A percentile compares a stretch with the other conserved stretches of the same genome.
Conservation (phyloP, 2,797 vertebrate species). For the Mormyrus proboscirostris region DNA sequence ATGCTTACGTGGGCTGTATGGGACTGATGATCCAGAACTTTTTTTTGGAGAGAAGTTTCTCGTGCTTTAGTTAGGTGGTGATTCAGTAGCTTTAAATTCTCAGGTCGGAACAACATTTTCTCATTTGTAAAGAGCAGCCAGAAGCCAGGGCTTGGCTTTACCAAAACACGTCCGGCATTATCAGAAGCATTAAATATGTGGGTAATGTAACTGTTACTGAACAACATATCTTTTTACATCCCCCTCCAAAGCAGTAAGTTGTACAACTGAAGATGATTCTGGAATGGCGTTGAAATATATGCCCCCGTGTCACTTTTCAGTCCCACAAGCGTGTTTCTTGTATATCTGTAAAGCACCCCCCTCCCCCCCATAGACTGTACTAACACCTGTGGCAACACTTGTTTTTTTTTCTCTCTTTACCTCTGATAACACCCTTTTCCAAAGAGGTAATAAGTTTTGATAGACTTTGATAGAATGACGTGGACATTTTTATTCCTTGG, state of each 20-base stretch:
- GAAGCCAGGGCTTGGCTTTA: slow-evolving; percentile 98
- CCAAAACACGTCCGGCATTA: slow-evolving; percentile 99
- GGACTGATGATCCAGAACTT: slow-evolving; percentile 99
- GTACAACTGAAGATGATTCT: slow-evolving; percentile 91
- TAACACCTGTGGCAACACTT: slow-evolving; percentile 99
- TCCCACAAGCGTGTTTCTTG: slow-evolving; percentile 87
- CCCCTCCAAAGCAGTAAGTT: slow-evolving; percentile 94
- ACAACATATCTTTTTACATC: slow-evolving; percentile 94
- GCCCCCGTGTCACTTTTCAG: slow-evolving; percentile 94
- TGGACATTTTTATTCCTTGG: slow-evolving; percentile 96
- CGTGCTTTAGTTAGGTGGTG: slow-evolving; percentile 99
- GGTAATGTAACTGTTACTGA: slow-evolving; percentile 98
- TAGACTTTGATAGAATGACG: slow-evolving; percentile 95
- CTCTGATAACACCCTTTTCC: slow-evolving; percentile 98
- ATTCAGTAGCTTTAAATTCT: slow-evolving; percentile 99
- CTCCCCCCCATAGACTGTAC: slow-evolving; percentile 86
- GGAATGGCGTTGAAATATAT: slow-evolving; percentile 80
- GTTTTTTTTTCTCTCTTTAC: slow-evolving; percentile 88
- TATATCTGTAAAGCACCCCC: slow-evolving; percentile 82
- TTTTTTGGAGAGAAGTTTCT: slow-evolving; percentile 96
- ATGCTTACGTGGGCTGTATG: slow-evolving; percentile 99
- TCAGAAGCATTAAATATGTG: slow-evolving; percentile 99
- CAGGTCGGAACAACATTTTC: slow-evolving; percentile 99
- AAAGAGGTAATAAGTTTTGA: slow-evolving; percentile 99
- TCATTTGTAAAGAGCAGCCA: slow-evolving; percentile 99